These are phyloP conservation scores for Diploscapter pachys DNA, from an alignment of 1,140 invertebrate species.

Conservation along the genomic window DNA sequence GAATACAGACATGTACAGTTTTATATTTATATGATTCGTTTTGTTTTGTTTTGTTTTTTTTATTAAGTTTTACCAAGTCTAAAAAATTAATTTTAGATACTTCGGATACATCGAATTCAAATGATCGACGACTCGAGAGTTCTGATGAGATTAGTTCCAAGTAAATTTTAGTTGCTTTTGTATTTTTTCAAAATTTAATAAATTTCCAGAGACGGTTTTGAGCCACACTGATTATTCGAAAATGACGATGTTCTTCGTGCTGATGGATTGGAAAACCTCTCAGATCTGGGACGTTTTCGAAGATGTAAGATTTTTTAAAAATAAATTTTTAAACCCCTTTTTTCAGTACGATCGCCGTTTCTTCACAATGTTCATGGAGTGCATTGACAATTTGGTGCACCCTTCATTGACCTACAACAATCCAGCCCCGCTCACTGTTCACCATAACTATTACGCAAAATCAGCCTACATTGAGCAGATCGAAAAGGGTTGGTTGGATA, in stretches of 20 bases:
- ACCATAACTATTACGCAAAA: background rate
- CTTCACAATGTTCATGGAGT: no score
- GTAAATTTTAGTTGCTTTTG: background rate
- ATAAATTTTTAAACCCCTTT: background rate
- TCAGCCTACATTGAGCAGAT: background rate
- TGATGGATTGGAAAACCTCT: slow-evolving; percentile 11
- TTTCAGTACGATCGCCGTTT: background rate
- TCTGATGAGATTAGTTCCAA: slow-evolving; percentile 2
- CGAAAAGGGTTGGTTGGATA: background rate
- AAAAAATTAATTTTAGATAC: no score
- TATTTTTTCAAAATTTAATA: no score
- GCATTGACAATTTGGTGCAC: no score
- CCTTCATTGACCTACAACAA: no score
- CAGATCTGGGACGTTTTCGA: slow-evolving; percentile 4
- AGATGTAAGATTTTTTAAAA: background rate
- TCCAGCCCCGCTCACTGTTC: background rate
- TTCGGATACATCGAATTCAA: background rate
- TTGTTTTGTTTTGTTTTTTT: no score
- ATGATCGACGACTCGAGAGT: slow-evolving; percentile 6
- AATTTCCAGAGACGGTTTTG: background rate
- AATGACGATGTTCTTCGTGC: slow-evolving; percentile 8
- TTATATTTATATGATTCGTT: no score
- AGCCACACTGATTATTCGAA: background rate
- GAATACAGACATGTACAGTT: no score
- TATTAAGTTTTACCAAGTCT: no score